Conservation (phyloP, 2,113 vertebrate genomes). For the Vanacampus margaritifer region DNA sequence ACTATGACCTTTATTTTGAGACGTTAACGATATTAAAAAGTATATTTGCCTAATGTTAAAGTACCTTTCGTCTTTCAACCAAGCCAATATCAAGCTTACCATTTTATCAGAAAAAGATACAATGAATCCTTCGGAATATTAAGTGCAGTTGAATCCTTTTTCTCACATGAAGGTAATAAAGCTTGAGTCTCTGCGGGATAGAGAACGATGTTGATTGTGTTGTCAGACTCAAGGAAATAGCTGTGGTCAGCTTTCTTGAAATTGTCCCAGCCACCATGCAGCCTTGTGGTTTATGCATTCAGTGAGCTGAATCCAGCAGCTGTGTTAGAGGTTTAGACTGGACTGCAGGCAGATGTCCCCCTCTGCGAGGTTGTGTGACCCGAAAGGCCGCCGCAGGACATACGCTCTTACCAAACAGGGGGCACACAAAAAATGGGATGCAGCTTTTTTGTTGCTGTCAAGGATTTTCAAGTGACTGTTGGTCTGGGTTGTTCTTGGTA, state of each 20-base stretch:
- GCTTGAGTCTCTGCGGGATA: background rate
- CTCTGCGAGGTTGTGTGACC: conserved; percentile 26
- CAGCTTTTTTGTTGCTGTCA: conserved; percentile 5
- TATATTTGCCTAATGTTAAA: background rate
- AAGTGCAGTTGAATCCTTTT: background rate
- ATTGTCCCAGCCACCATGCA: conserved; percentile 42
- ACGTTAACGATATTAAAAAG: too few species aligned
- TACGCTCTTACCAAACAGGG: background rate
- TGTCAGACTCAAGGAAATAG: conserved; percentile 38
- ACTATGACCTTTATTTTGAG: too few species aligned
- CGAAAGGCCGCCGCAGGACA: conserved; percentile 28
- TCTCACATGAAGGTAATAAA: background rate
- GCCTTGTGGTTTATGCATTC: conserved; percentile 31
- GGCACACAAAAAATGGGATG: conserved; percentile 1
- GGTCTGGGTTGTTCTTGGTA: background rate
- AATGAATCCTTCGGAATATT: background rate
- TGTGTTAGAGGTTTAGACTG: conserved; percentile 28
- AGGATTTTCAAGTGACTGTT: background rate
- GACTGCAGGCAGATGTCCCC: conserved; percentile 47
- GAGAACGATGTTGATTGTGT: conserved; percentile 9
- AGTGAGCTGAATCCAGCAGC: conserved; percentile 43
- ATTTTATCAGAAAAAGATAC: background rate
- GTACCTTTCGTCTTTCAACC: background rate
- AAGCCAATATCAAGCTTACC: background rate
- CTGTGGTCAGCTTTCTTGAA: conserved; percentile 42